Evolutionary conservation across 2,797 vertebrate genomes (phyloP), one percentile per base, ranked within the genome.

Genomic region (Cygnus olor): DNA sequence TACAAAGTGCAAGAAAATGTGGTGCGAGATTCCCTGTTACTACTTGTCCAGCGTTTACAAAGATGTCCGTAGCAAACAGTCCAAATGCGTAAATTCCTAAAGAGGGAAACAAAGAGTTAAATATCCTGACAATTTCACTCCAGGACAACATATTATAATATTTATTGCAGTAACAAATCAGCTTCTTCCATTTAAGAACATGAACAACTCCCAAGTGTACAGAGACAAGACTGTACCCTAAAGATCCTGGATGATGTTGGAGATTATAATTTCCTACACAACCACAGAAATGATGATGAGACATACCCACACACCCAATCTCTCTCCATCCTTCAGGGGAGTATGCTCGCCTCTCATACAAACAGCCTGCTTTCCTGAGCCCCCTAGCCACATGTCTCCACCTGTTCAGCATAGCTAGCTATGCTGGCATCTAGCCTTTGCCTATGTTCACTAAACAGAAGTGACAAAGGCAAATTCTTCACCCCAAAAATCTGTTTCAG

Each of bases 1-100:
- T 99, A 95, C 99, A 99, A 84, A 99, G 98, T 20, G 99, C 99
- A 97, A 99, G 98, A 96, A 99, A 99, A 97, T 99, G 99, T n/a
- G 99, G 99, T 2, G 99, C 99, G 94, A 99, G 98, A 96, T 99
- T 99, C 44, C 99, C 99, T 21, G 99, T 99, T 91, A 99, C 99
- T 28, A 99, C 99, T 98, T 99, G 99, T 94, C 99, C 99, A 18
- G 99, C 99, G 70, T 99, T 99, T 96, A 99, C 99, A 96, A 99
- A 99, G 98, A 99, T 99, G 98, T 99, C 99, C 30, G 99, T 99
- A 34, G 99, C 99, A 97, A 99, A 99, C 81, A 99, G 98, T 97
- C 99, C 99, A 93, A 99, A 99, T 34, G 98, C 98, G 95, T 99
- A 99, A 97, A 99, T 99, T 91, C 99, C 99, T 99, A 28, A 53